These are phyloP conservation scores for Ibycter americanus DNA, from an alignment of 2,797 vertebrate species.

Conservation along the genomic window DNA sequence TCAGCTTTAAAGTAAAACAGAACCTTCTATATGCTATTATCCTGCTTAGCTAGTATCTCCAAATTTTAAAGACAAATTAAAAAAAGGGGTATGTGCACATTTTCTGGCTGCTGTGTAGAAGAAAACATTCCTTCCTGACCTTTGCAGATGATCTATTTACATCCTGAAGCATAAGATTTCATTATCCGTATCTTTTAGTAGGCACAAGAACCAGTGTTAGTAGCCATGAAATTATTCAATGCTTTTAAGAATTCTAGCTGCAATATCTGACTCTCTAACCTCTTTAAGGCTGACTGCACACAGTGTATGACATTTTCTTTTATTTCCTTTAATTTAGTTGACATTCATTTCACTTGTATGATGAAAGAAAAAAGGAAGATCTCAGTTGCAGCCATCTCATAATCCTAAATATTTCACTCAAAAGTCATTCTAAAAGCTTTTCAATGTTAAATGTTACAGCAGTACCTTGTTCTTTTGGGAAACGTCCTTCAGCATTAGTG, in stretches of 20 bases:
- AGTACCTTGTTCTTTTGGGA: neutral
- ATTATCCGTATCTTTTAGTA: slow-evolving; percentile 2
- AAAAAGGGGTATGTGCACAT: neutral
- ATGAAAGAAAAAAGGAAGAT: slow-evolving; percentile 23
- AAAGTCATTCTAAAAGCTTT: slow-evolving; percentile 1
- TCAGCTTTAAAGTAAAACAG: neutral
- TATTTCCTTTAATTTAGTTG: slow-evolving; percentile 51
- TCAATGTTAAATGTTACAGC: neutral
- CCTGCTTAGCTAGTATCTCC: neutral
- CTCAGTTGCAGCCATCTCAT: neutral
- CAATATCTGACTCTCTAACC: neutral
- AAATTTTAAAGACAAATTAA: neutral
- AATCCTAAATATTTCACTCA: slow-evolving; percentile 35
- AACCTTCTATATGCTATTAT: neutral
- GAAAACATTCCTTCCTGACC: slow-evolving; percentile 29
- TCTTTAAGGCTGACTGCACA: slow-evolving; percentile 28
- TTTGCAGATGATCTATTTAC: neutral
- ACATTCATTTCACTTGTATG: slow-evolving; percentile 39
- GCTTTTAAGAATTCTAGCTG: slow-evolving; percentile 7
- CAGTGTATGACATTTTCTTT: slow-evolving; percentile 27
- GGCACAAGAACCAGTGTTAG: neutral
- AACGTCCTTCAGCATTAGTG: neutral
- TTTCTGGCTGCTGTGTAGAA: neutral
- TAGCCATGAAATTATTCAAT: slow-evolving; percentile 32
- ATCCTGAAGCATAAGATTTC: neutral